phyloP scores from a whole-genome alignment of 2,888 invertebrate species.

The Pollenia griseotomentosa region DNA sequence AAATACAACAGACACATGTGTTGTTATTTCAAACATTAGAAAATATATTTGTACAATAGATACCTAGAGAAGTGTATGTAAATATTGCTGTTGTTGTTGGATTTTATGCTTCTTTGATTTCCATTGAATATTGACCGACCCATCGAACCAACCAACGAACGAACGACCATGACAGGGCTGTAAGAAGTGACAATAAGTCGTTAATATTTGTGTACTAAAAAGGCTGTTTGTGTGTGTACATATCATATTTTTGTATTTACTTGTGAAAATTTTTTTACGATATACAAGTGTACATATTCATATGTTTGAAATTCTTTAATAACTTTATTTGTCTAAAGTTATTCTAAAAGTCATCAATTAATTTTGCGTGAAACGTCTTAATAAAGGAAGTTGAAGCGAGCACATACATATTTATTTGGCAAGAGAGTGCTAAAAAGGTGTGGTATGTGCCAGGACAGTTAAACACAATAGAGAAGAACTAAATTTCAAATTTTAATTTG shows the following conservation, averaged over 20 bases:
- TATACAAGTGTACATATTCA: background rate
- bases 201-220: constrained; percentile 4
- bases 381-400: constrained; percentile 11
- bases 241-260: constrained; percentile 14
- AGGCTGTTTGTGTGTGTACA: background rate
- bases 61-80: background rate
- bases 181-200: constrained; percentile 45
- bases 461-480: no score
- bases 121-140: constrained; percentile 46
- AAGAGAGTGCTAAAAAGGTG: constrained; percentile 36
- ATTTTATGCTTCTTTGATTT: constrained; percentile 67
- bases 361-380: constrained; percentile 11
- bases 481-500: no score
- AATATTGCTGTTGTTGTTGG: constrained; percentile 17
- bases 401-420: constrained; percentile 48
- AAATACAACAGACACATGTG: background rate
- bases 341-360: constrained; percentile 43
- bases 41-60: background rate
- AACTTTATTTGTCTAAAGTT: background rate
- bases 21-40: background rate
- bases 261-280: constrained; percentile 33
- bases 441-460: background rate
- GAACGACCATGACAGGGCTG: constrained; percentile 24
- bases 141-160: constrained; percentile 31
- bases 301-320: background rate